Evolutionary conservation across 2,888 invertebrate genomes (phyloP).

Genomic region (Patella ulyssiponensis): DNA sequence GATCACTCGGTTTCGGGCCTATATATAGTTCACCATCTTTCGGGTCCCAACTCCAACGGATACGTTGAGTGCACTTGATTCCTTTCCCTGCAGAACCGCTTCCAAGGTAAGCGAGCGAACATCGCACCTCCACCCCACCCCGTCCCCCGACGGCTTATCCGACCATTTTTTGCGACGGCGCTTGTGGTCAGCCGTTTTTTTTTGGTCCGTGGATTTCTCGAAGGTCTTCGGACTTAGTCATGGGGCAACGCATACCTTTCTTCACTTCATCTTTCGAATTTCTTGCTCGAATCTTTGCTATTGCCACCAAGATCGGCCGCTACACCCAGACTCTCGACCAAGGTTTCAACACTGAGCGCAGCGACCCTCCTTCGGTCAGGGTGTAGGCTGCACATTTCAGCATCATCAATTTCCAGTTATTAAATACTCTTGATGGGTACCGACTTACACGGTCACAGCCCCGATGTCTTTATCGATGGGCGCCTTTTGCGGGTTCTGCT

Average conservation of each 20-base stretch:
- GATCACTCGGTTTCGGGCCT: no score
- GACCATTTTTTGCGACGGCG: slow-evolving; percentile 64
- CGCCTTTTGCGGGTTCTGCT: slow-evolving; percentile 78
- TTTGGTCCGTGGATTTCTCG: slow-evolving; percentile 60
- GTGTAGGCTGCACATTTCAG: slow-evolving; percentile 73
- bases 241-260: slow-evolving; percentile 78
- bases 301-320: slow-evolving; percentile 80
- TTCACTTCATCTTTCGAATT: slow-evolving; percentile 74
- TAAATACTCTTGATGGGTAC: slow-evolving; percentile 79
- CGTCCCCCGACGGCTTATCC: slow-evolving; percentile 68
- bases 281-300: slow-evolving; percentile 82
- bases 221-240: slow-evolving; percentile 59
- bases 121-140: slow-evolving; percentile 53
- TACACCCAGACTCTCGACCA: background rate
- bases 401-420: slow-evolving; percentile 78
- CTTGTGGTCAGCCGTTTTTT: slow-evolving; percentile 66
- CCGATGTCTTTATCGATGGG: slow-evolving; percentile 80
- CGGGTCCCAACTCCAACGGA: no score
- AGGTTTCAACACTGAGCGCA: background rate
- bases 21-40: no score
- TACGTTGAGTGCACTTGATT: slow-evolving; percentile 56
- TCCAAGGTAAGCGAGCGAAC: slow-evolving; percentile 70
- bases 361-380: slow-evolving; percentile 1
- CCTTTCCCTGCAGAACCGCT: slow-evolving; percentile 72
- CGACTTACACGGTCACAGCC: slow-evolving; percentile 85